phyloP scores from a whole-genome alignment of 2,797 vertebrate genomes.

The Falco rusticolus region DNA sequence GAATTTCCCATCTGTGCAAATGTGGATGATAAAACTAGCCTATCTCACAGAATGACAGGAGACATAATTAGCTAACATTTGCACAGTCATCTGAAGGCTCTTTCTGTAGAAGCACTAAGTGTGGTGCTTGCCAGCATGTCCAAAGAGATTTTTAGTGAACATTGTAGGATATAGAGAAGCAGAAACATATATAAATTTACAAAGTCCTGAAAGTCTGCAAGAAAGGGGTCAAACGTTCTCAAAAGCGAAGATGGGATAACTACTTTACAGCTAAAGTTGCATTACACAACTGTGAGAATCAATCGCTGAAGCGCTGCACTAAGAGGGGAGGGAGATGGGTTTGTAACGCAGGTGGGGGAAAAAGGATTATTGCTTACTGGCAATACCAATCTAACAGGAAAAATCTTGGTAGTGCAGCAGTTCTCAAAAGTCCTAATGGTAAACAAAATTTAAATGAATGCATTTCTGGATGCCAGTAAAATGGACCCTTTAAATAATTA shows the following conservation, averaged over 20 bases:
- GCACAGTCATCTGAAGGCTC: not conserved
- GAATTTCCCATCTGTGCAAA: conserved; percentile 39
- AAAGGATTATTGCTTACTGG: conserved; percentile 10
- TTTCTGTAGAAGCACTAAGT: not conserved
- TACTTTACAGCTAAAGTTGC: not conserved
- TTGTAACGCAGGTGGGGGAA: not conserved
- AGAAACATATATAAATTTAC: not conserved
- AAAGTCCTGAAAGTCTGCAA: not conserved
- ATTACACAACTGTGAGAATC: not conserved
- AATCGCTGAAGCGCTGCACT: conserved; percentile 11
- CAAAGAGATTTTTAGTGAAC: not conserved
- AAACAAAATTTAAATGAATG: not conserved
- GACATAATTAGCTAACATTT: conserved; percentile 32
- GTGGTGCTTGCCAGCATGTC: not conserved
- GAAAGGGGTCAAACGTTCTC: not conserved
- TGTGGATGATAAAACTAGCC: not conserved
- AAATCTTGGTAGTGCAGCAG: not conserved
- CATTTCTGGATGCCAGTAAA: not conserved
- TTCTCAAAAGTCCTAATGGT: conserved; percentile 38
- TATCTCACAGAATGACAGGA: not conserved
- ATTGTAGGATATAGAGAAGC: not conserved
- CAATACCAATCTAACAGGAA: conserved; percentile 28
- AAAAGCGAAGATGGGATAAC: not conserved
- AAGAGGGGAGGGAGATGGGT: not conserved
- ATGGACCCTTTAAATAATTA: not conserved